Percentiles rank a stretch among this genome's conserved stretches.
These are phyloP conservation scores for Paratilapia polleni DNA, from an alignment of 2,113 vertebrate genomes.

Conservation along the genomic window DNA sequence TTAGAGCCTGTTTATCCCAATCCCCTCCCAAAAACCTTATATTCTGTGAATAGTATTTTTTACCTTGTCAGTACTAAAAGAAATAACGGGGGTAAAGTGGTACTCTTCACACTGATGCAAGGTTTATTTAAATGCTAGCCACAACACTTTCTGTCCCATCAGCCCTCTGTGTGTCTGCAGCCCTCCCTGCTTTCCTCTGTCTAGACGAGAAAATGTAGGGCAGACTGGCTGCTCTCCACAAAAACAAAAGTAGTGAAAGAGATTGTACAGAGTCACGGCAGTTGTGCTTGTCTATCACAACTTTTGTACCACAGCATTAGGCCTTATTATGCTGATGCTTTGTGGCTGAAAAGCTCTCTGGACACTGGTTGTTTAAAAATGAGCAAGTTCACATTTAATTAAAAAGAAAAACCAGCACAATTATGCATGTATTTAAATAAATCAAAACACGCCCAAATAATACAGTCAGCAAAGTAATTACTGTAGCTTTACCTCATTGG, in stretches of 20 bases:
- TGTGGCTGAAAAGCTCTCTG: neutral
- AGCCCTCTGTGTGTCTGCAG: neutral
- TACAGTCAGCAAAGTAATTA: neutral
- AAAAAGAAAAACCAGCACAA: too few species aligned
- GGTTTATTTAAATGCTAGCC: constrained; percentile 32
- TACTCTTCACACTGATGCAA: neutral
- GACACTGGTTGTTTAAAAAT: neutral
- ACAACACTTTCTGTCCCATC: constrained; percentile 8
- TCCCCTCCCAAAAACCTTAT: neutral
- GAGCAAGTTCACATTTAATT: too few species aligned
- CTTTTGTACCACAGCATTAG: neutral
- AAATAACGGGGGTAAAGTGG: neutral
- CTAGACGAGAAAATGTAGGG: constrained; percentile 51
- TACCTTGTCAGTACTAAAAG: neutral
- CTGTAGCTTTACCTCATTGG: neutral
- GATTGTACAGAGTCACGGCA: neutral
- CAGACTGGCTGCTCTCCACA: constrained; percentile 29
- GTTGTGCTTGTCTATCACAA: neutral
- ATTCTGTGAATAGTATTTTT: neutral
- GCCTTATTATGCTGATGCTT: neutral
- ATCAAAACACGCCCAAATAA: too few species aligned
- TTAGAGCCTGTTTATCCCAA: neutral
- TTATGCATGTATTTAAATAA: too few species aligned
- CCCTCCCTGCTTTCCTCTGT: constrained; percentile 10
- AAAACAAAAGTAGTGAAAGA: constrained; percentile 27